Percentiles rank a stretch among this genome's conserved stretches.
Evolutionary conservation across 2,888 invertebrate genomes (phyloP).

Genomic region (Rugalucina vietnamica): DNA sequence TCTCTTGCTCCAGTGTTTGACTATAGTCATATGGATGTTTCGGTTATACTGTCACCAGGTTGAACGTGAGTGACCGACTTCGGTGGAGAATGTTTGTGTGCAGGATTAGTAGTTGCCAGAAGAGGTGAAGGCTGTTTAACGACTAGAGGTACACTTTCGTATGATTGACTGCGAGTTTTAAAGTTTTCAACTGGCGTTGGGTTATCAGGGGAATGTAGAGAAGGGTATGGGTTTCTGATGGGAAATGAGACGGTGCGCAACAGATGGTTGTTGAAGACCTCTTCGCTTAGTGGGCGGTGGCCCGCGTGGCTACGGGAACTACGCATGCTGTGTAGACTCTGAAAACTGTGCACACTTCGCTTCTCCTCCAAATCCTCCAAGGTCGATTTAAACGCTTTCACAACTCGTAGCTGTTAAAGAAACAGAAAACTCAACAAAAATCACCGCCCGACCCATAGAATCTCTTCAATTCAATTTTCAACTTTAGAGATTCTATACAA

Average conservation of each 20-base stretch:
- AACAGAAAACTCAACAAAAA: slow-evolving; percentile 23
- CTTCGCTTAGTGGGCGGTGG: slow-evolving; percentile 83
- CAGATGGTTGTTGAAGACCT: slow-evolving; percentile 70
- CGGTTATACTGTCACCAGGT: slow-evolving; percentile 66
- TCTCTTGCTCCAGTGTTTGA: too few species aligned
- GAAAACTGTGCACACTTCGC: slow-evolving; percentile 96
- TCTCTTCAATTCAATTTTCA: slow-evolving; percentile 16
- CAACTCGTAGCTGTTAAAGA: slow-evolving; percentile 98
- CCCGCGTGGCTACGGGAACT: slow-evolving; percentile 90
- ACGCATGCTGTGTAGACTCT: slow-evolving; percentile 82
- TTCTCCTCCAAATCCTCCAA: slow-evolving; percentile 99
- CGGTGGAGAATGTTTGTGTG: slow-evolving; percentile 72
- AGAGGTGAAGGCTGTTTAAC: slow-evolving; percentile 75
- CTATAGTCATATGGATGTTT: slow-evolving; percentile 75
- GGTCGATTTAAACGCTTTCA: slow-evolving; percentile 99
- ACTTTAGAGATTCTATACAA: too few species aligned
- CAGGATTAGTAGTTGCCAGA: slow-evolving; percentile 74
- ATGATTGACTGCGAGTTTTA: slow-evolving; percentile 81
- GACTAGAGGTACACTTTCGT: slow-evolving; percentile 81
- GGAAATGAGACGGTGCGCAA: slow-evolving; percentile 73
- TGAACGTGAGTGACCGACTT: slow-evolving; percentile 73
- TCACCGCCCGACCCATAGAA: background rate
- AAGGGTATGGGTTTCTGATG: slow-evolving; percentile 63
- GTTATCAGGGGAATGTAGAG: slow-evolving; percentile 68
- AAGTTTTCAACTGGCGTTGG: slow-evolving; percentile 69